These are phyloP conservation scores for Lepidurus apus DNA, from an alignment of 1,140 invertebrate genomes.

Conservation along the genomic window DNA sequence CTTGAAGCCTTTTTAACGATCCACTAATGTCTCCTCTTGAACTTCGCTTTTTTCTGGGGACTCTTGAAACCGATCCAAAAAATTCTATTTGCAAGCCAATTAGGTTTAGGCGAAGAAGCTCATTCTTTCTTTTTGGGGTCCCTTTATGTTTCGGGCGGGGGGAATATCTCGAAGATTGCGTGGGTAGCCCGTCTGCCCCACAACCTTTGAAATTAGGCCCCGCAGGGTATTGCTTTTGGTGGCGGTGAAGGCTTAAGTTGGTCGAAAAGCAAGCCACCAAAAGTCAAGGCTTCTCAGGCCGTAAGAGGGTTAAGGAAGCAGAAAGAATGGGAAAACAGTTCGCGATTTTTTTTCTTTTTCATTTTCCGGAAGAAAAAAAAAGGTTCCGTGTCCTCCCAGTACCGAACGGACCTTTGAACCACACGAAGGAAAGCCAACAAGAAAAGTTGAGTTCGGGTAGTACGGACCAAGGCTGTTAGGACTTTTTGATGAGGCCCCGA, in stretches of 20 bases:
- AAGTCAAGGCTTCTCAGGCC: no score
- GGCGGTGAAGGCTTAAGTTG: neutral
- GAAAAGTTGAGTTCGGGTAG: neutral
- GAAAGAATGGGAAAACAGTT: no score
- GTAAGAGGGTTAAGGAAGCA: no score
- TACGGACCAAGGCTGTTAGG: neutral
- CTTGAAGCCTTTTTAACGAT: neutral
- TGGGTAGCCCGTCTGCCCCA: neutral
- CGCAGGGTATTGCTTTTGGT: neutral
- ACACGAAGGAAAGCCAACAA: neutral
- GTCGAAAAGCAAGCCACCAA: no score
- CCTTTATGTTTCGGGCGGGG: neutral
- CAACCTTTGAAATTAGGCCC: neutral
- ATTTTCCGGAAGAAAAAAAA: no score
- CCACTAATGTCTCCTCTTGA: slow-evolving; percentile 15
- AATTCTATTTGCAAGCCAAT: slow-evolving; percentile 14
- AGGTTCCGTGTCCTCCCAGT: no score
- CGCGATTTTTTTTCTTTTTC: no score
- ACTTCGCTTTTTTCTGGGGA: neutral
- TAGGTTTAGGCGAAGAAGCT: neutral
- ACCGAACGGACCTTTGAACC: no score
- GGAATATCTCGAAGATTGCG: neutral
- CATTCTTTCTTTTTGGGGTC: neutral
- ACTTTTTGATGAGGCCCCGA: neutral
- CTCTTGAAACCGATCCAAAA: neutral